Conservation (phyloP, 2,888 invertebrate genomes). For the Hypena proboscidalis region DNA sequence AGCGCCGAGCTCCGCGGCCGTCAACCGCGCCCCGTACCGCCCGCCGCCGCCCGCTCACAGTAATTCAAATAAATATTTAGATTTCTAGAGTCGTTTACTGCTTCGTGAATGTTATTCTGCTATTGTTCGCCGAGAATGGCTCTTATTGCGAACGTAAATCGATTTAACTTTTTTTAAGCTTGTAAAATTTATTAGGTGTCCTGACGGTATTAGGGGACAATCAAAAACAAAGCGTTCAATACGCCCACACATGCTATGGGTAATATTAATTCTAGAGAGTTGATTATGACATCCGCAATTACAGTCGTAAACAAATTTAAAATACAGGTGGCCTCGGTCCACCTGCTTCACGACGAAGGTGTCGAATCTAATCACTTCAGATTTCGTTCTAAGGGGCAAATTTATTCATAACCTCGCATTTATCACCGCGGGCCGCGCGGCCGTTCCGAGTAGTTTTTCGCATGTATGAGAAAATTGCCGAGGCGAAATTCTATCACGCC, state of each 20-base stretch:
- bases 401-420: constrained; percentile 82
- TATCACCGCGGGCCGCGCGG: constrained; percentile 72
- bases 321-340: constrained; percentile 51
- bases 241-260: constrained; percentile 16
- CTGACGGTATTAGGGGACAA: constrained; percentile 44
- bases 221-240: constrained; percentile 40
- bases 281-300: constrained; percentile 32
- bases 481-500: constrained; percentile 76
- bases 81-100: constrained; percentile 59
- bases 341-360: constrained; percentile 66
- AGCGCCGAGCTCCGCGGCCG: constrained; percentile 38
- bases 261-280: constrained; percentile 30
- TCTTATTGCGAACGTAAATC: constrained; percentile 48
- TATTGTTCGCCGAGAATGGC: constrained; percentile 56
- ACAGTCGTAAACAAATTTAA: constrained; percentile 30
- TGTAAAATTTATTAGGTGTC: constrained; percentile 61
- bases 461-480: constrained; percentile 76
- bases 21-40: constrained; percentile 39
- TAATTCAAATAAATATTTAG: constrained; percentile 68
- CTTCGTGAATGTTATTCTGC: constrained; percentile 56
- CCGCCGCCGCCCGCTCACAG: constrained; percentile 42
- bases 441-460: constrained; percentile 74
- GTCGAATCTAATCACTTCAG: constrained; percentile 76
- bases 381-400: constrained; percentile 71
- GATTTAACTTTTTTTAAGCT: constrained; percentile 48